Conservation (phyloP, 1,140 invertebrate genomes). For the Drosophila guanche region DNA sequence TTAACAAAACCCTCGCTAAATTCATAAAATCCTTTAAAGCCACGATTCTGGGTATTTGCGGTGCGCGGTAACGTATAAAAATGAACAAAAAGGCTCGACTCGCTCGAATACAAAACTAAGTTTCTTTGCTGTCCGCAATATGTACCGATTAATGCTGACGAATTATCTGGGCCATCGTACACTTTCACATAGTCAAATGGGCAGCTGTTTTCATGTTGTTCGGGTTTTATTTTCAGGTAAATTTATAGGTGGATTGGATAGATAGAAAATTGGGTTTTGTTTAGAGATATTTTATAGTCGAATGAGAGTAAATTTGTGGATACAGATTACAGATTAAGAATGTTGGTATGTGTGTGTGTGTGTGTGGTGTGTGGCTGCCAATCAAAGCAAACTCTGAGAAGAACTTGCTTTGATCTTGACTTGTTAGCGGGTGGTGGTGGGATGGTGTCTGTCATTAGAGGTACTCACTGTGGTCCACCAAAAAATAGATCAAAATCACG, state of each 20-base stretch:
- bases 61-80: constrained; percentile 95
- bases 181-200: constrained; percentile 99
- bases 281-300: constrained; percentile 16
- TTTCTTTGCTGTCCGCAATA: constrained; percentile 99
- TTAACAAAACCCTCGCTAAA: constrained; percentile 98
- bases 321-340: constrained; percentile 26
- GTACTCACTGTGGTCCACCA: constrained; percentile 98
- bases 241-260: constrained; percentile 54
- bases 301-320: constrained; percentile 29
- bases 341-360: constrained; percentile 16
- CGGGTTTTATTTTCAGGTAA: constrained; percentile 46
- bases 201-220: constrained; percentile 88
- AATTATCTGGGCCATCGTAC: constrained; percentile 95
- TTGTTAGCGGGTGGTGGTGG: constrained; percentile 16
- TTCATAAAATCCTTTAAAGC: constrained; percentile 97
- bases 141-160: constrained; percentile 95
- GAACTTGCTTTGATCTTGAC: constrained; percentile 76
- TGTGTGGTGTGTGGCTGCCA: constrained; percentile 47
- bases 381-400: constrained; percentile 55
- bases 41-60: constrained; percentile 96
- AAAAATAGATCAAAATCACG: constrained; percentile 99
- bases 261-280: constrained; percentile 38
- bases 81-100: constrained; percentile 93
- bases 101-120: constrained; percentile 96
- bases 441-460: constrained; percentile 54